phyloP scores from a whole-genome alignment of 2,113 vertebrate species.

The Syngnathoides biaculeatus region DNA sequence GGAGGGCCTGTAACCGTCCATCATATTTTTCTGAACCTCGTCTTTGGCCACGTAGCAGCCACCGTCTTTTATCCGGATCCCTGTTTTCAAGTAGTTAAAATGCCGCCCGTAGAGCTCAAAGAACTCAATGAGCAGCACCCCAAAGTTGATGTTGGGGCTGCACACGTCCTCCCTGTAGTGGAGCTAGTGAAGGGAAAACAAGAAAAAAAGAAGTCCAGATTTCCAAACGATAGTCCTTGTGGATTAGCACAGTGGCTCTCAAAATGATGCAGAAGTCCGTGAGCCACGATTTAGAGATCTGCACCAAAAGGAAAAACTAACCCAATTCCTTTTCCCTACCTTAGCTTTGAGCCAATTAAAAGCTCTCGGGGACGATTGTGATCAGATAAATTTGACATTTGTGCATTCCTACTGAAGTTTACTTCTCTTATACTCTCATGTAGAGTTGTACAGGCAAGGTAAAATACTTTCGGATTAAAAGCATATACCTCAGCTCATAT shows the following conservation, averaged over 20 bases:
- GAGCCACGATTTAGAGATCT: not conserved
- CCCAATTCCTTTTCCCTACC: no score
- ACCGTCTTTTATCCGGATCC: constrained; percentile 96
- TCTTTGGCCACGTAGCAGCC: constrained; percentile 97
- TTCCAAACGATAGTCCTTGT: not conserved
- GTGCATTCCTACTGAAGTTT: no score
- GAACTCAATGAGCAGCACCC: constrained; percentile 97
- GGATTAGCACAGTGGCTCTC: not conserved
- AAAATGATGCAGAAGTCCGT: no score
- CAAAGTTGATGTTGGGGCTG: constrained; percentile 90
- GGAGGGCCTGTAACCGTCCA: constrained; percentile 94
- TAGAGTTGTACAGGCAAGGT: no score
- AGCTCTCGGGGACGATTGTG: no score
- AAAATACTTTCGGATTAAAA: no score
- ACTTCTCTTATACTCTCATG: no score
- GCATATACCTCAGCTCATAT: no score
- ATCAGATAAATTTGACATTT: no score
- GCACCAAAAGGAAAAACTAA: no score
- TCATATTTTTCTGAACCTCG: constrained; percentile 93
- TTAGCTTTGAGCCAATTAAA: no score
- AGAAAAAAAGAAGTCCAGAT: constrained; percentile 12
- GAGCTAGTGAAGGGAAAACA: constrained; percentile 71
- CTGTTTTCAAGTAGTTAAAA: constrained; percentile 99
- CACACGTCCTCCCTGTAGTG: constrained; percentile 92
- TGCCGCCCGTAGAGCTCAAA: constrained; percentile 96